These are phyloP conservation scores for Taurulus bubalis DNA, from an alignment of 2,113 vertebrate species.

Conservation along the genomic window DNA sequence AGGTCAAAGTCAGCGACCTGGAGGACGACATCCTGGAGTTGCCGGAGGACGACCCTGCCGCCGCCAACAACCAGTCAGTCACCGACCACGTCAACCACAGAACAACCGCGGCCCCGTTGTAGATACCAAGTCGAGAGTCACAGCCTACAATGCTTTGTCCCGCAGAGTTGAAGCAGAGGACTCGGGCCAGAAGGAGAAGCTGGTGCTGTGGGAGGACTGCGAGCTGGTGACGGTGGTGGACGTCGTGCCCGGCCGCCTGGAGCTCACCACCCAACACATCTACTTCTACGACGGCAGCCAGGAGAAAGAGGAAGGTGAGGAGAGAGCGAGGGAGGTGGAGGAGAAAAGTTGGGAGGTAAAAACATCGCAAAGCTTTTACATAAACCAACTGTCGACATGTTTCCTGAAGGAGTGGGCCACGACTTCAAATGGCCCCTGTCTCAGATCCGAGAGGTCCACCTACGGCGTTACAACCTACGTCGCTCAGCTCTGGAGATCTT, in stretches of 20 bases:
- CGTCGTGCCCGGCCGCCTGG: conserved; percentile 92
- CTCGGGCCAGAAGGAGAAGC: conserved; percentile 93
- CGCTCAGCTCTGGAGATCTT: conserved; percentile 98
- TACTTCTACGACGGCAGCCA: conserved; percentile 94
- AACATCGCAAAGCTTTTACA: neutral
- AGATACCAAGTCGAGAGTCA: neutral
- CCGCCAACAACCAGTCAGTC: conserved; percentile 80
- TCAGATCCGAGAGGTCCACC: conserved; percentile 94
- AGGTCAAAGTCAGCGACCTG: conserved; percentile 95
- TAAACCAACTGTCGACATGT: neutral
- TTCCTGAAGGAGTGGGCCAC: conserved; percentile 88
- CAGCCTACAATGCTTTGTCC: neutral
- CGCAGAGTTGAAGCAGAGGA: conserved; percentile 91
- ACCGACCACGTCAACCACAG: neutral
- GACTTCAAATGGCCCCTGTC: conserved; percentile 98
- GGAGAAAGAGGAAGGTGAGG: conserved; percentile 95
- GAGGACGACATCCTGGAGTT: conserved; percentile 95
- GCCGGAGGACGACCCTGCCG: conserved; percentile 89
- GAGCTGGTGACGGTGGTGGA: conserved; percentile 95
- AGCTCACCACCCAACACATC: conserved; percentile 95
- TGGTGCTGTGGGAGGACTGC: conserved; percentile 93
- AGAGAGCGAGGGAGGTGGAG: neutral
- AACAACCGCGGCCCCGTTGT: fast-evolving
- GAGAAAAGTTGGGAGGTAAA: neutral
- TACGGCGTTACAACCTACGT: conserved; percentile 94